phyloP scores from a whole-genome alignment of 2,113 vertebrate genomes.

The Myotis yumanensis region DNA sequence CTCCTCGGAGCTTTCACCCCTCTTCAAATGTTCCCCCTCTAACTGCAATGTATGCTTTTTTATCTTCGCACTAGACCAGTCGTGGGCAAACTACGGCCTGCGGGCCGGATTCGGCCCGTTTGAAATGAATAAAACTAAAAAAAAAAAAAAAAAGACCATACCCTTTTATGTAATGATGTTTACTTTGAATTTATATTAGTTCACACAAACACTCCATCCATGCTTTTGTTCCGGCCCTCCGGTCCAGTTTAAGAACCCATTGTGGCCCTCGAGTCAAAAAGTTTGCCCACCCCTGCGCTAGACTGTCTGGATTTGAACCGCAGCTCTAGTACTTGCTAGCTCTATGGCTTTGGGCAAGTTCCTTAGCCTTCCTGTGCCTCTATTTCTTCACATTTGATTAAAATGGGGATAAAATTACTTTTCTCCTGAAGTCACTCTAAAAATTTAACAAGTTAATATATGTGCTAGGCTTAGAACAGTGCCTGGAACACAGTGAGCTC shows the following conservation, averaged over 20 bases:
- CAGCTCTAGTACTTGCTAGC: background rate
- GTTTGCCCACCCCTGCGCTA: no score
- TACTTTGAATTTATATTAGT: no score
- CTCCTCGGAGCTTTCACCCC: rapidly evolving
- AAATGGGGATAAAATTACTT: background rate
- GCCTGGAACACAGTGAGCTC: background rate
- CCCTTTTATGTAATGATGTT: no score
- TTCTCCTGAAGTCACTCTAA: background rate
- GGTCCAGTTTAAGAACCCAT: no score
- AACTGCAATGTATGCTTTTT: background rate
- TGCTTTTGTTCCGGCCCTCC: no score
- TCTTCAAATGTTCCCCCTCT: background rate
- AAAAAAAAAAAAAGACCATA: no score
- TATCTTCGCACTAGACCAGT: background rate
- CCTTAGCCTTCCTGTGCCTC: background rate
- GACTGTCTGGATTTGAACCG: background rate
- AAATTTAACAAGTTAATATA: background rate
- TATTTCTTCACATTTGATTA: background rate
- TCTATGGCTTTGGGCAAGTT: background rate
- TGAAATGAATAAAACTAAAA: no score
- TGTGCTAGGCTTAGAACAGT: background rate
- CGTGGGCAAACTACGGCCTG: no score
- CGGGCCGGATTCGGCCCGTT: no score
- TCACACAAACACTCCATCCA: no score
- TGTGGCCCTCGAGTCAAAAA: no score